Evolutionary conservation across 2,888 invertebrate genomes (phyloP).

Genomic region (Oligia fasciuncula): DNA sequence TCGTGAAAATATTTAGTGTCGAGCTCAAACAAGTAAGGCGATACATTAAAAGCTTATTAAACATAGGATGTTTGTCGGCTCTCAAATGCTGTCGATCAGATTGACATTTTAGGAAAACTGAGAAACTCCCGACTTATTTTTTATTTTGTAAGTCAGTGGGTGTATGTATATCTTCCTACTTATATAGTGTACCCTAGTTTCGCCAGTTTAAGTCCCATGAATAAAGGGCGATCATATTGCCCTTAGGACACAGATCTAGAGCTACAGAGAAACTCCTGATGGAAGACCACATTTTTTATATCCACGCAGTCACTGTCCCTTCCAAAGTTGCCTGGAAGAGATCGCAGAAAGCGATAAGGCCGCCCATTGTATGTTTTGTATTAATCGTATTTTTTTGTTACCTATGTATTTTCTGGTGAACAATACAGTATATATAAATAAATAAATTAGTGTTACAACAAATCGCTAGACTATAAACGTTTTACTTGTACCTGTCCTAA

Average conservation of each 20-base stretch:
- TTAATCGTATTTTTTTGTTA: too few species aligned
- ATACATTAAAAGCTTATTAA: conserved; percentile 55
- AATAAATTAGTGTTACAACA: background rate
- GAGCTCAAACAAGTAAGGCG: conserved; percentile 50
- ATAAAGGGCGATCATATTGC: background rate
- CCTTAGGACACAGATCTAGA: background rate
- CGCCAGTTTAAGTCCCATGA: background rate
- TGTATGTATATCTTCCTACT: background rate
- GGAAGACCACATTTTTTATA: background rate
- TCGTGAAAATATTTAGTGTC: conserved; percentile 19
- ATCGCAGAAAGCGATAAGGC: too few species aligned
- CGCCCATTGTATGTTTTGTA: too few species aligned
- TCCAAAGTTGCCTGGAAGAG: too few species aligned
- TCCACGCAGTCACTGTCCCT: too few species aligned
- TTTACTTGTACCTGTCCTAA: background rate
- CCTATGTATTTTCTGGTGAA: too few species aligned
- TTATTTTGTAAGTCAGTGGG: background rate
- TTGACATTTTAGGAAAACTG: background rate
- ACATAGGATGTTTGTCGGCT: conserved; percentile 27
- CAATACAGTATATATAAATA: too few species aligned
- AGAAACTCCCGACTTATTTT: background rate
- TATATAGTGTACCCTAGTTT: background rate
- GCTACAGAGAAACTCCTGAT: background rate
- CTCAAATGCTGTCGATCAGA: conserved; percentile 6
- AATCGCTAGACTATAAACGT: background rate